phyloP scores from a whole-genome alignment of 2,888 invertebrate genomes.

The Malthinus flaveolus region DNA sequence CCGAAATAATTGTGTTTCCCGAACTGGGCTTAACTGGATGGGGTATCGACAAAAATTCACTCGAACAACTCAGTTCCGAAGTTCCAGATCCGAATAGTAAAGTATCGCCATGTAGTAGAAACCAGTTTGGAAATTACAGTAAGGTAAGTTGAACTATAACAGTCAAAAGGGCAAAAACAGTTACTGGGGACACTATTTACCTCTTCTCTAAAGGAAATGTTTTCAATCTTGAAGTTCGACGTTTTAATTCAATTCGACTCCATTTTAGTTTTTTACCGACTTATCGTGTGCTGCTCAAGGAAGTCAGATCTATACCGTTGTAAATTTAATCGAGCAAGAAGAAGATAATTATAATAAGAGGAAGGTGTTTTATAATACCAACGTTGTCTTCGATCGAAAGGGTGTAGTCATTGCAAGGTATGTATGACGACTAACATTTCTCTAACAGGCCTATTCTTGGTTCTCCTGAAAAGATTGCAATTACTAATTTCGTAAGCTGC shows the following conservation, averaged over 20 bases:
- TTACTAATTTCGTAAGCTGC: too few species aligned
- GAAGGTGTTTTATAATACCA: constrained; percentile 68
- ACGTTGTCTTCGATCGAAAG: constrained; percentile 73
- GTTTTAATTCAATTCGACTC: not conserved
- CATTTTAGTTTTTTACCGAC: constrained; percentile 17
- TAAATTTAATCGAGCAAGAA: constrained; percentile 70
- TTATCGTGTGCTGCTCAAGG: constrained; percentile 64
- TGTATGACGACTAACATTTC: constrained; percentile 23
- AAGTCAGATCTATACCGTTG: constrained; percentile 67
- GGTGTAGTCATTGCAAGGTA: constrained; percentile 75
- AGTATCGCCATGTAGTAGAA: constrained; percentile 25
- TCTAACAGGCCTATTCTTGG: too few species aligned
- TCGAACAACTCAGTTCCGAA: constrained; percentile 11
- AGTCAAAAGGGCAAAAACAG: too few species aligned
- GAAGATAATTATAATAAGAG: constrained; percentile 52
- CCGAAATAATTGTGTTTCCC: constrained; percentile 25
- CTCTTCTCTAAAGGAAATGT: too few species aligned
- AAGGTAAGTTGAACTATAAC: not conserved
- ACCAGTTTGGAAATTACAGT: constrained; percentile 5
- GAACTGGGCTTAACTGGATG: constrained; percentile 23
- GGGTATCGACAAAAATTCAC: not conserved
- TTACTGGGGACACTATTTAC: too few species aligned
- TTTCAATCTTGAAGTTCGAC: not conserved
- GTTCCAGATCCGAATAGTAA: constrained; percentile 25
- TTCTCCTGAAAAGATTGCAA: too few species aligned